A percentile compares a stretch with the other conserved stretches of the same genome.
These are phyloP conservation scores for Dasypolia templi DNA, from an alignment of 2,888 invertebrate genomes.

Conservation along the genomic window DNA sequence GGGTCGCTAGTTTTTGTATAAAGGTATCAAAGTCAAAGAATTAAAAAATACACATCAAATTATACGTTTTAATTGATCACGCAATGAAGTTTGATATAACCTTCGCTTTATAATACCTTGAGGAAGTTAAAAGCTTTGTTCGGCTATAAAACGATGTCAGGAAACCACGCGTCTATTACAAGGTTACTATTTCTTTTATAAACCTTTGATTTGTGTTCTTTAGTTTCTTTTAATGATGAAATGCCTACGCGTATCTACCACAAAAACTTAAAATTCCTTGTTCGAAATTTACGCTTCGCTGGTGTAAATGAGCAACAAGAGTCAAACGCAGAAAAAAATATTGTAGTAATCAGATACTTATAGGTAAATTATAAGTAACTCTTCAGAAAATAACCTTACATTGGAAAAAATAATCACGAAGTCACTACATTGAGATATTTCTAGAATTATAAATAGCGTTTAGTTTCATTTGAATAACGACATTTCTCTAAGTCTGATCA, in stretches of 20 bases:
- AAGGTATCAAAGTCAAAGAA: too few relatives aligned
- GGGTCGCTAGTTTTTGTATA: too few relatives aligned
- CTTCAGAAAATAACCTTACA: too few relatives aligned
- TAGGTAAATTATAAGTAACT: too few relatives aligned
- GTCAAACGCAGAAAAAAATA: background rate
- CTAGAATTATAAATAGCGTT: background rate
- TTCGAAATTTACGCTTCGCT: background rate
- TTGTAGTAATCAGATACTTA: background rate
- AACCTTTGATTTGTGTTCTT: constrained; percentile 17
- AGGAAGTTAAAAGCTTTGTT: constrained; percentile 58
- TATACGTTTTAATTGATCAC: constrained; percentile 50
- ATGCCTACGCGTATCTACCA: background rate
- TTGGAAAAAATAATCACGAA: background rate
- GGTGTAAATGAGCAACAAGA: background rate
- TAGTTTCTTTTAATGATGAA: constrained; percentile 6
- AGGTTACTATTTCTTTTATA: constrained; percentile 52
- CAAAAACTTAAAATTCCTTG: constrained; percentile 11
- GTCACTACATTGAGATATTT: background rate
- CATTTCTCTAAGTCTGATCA: background rate
- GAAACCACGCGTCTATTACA: constrained; percentile 41
- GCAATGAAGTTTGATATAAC: constrained; percentile 56
- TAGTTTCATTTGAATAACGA: background rate
- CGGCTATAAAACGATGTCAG: constrained; percentile 51
- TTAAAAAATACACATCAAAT: background rate
- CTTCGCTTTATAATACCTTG: constrained; percentile 40